Base-by-base conservation (phyloP, 2,888 invertebrate genomes). In the Zygogramma bicolorata region DNA sequence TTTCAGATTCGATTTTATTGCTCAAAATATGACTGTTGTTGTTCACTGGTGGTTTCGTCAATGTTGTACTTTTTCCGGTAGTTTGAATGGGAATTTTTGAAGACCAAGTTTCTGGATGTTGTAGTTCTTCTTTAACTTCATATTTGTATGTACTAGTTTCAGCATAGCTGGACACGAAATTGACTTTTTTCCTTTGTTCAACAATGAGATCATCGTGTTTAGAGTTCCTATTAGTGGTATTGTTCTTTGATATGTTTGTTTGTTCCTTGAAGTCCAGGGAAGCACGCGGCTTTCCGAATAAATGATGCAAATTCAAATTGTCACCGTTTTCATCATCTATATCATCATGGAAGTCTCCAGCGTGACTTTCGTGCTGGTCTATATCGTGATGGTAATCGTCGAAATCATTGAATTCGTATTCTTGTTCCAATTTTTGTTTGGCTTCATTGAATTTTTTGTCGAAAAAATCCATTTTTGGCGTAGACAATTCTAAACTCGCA, bases 361-460 rank as follows among this genome's bases (percentile, higher is more conserved):
- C 70, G 4, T 73, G 70, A 25, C 73, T 74, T 5, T 76, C 70
- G 25, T 70, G 70, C 3, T 25, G 40, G 10, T 65, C 58, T 13
- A 29, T 29, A 34, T 57, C 49, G 3, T 58, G 57, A 7, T 53
- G 60, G 18, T 13, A 57, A 3, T 15, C 29, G 3, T 57, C 67
- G 31, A 18, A 57, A 3, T 13, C 40, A 38, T 65, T 67, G 29
- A 74, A 76, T 27, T 69, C 83, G 34, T 90, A 85, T 71, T 89
- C 89, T 79, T 89, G 89, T 73, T 87, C 87, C 74, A 91, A 89
- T 81, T 89, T 89, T 66, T 88, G 86, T 22, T 90, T 89, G 72
- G 91, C 88, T 81, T 89, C 86, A 75, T 88, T 85, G 79, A 86
- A 89, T 78, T 88, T 89, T 77, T 88, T 87, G 80, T 91, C 91